A percentile compares a stretch with the other conserved stretches of the same genome.
These are phyloP conservation scores for Parnassius orleans DNA, from an alignment of 2,888 invertebrate species.

Conservation along the genomic window DNA sequence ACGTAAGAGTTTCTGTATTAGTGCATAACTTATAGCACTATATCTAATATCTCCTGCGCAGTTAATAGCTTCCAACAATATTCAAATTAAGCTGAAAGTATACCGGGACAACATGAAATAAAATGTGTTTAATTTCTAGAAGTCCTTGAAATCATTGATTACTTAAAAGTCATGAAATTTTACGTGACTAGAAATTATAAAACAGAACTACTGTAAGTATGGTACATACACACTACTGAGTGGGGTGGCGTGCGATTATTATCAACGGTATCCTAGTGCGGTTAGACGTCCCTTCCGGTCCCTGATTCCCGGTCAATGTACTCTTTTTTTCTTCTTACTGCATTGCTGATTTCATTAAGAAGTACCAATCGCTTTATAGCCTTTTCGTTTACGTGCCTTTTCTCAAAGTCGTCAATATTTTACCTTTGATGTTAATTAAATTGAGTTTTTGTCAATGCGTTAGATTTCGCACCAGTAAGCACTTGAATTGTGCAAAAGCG, in stretches of 20 bases:
- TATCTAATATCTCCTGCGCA: no score
- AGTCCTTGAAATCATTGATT: not conserved
- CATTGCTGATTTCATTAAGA: slow-evolving; percentile 9
- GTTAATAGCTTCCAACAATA: no score
- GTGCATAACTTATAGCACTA: no score
- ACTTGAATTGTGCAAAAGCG: slow-evolving; percentile 4
- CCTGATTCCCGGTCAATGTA: slow-evolving; percentile 21
- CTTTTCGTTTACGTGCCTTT: not conserved
- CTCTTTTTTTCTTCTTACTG: slow-evolving; percentile 8
- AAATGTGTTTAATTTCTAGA: no score
- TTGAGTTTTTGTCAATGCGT: not conserved
- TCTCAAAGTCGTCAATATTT: not conserved
- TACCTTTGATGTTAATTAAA: not conserved
- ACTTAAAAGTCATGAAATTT: not conserved
- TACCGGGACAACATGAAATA: no score
- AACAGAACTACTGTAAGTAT: slow-evolving; percentile 5
- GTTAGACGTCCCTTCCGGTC: slow-evolving; percentile 22
- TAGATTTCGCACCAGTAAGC: not conserved
- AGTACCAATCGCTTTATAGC: slow-evolving; percentile 4
- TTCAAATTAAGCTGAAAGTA: no score
- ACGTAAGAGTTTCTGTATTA: no score
- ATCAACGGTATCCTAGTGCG: slow-evolving; percentile 25
- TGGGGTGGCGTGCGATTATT: slow-evolving; percentile 18
- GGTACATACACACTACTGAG: slow-evolving; percentile 3
- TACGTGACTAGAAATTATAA: slow-evolving; percentile 13